phyloP scores from a whole-genome alignment of 2,113 vertebrate genomes.

The Ovibos moschatus region DNA sequence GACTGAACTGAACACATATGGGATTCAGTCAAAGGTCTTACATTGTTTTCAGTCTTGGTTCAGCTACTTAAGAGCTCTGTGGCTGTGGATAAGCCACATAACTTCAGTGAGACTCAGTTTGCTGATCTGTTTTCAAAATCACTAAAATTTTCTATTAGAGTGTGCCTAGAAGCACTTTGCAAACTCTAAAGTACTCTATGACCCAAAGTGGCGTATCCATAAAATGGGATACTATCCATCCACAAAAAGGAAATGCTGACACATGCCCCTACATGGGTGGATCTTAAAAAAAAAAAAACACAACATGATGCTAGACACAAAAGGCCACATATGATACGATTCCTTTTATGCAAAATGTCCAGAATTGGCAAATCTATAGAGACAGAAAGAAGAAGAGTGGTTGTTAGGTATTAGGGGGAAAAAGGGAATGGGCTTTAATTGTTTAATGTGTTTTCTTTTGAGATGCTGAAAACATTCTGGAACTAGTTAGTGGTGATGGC shows the following conservation, averaged over 20 bases:
- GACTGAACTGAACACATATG: background rate
- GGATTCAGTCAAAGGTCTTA: slow-evolving; percentile 20
- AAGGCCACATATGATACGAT: background rate
- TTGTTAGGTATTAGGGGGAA: background rate
- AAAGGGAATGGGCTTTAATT: background rate
- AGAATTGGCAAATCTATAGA: background rate
- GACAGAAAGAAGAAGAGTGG: background rate
- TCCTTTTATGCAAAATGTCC: background rate
- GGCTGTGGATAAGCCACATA: background rate
- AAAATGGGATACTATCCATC: background rate
- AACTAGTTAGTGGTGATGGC: background rate
- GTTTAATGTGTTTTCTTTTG: background rate
- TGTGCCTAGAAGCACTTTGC: background rate
- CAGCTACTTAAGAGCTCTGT: background rate
- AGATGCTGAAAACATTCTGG: background rate
- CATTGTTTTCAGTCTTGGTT: slow-evolving; percentile 13
- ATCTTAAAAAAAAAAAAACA: background rate
- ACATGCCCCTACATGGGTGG: background rate
- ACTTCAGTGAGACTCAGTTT: background rate
- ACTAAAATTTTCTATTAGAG: background rate
- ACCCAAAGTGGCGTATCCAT: background rate
- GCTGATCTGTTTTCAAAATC: background rate
- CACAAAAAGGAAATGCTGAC: background rate
- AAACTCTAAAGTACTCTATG: background rate
- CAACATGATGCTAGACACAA: background rate